These are phyloP conservation scores for Chelon auratus DNA, from an alignment of 2,797 vertebrate species.

Conservation along the genomic window DNA sequence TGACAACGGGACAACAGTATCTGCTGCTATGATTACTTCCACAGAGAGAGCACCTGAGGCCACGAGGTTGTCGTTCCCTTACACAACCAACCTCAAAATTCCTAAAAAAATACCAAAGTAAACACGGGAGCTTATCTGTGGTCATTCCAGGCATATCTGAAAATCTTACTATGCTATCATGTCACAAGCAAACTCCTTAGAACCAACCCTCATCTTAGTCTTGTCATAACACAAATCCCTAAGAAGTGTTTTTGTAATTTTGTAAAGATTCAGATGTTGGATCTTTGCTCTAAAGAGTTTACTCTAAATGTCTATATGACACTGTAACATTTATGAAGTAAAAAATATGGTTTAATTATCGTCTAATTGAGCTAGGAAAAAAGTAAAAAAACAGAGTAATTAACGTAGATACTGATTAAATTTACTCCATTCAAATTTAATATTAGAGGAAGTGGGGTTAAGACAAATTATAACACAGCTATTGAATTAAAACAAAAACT, in stretches of 20 bases:
- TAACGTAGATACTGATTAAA: not conserved
- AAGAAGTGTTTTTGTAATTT: too few species aligned
- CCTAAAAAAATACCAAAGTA: not conserved
- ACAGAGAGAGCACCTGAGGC: not conserved
- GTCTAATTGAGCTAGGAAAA: not conserved
- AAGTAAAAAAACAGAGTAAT: not conserved
- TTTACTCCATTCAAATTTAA: not conserved
- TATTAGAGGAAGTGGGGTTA: too few species aligned
- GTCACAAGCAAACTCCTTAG: not conserved
- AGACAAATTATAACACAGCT: too few species aligned
- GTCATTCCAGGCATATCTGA: not conserved
- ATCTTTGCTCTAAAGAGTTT: not conserved
- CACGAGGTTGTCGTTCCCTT: not conserved
- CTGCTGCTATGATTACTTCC: not conserved
- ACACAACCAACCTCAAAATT: not conserved
- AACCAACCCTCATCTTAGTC: too few species aligned
- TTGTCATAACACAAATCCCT: too few species aligned
- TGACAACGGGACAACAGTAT: not conserved
- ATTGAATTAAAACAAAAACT: too few species aligned
- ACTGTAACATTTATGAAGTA: not conserved
- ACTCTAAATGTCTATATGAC: not conserved
- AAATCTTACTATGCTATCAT: not conserved
- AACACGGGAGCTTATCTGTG: too few species aligned
- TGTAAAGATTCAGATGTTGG: not conserved
- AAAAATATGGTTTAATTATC: not conserved